Evolutionary conservation across 2,888 invertebrate genomes (phyloP), one percentile per base, ranked within the genome.

Genomic region (Hipparchia sbordonii): DNA sequence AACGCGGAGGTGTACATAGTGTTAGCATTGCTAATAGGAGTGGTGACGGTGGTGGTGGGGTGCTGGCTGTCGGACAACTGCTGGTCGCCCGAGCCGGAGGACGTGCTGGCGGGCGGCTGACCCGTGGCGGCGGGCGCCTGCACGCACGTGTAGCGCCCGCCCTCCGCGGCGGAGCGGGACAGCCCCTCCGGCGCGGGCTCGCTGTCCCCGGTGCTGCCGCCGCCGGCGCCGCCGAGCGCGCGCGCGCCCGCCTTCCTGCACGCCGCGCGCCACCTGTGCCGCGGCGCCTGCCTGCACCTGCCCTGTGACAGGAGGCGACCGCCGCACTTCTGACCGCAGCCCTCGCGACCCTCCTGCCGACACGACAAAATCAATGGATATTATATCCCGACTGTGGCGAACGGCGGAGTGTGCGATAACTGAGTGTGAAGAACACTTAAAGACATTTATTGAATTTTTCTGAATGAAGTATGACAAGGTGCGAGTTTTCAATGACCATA

Each of bases 41-140:
- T 96, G 84, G 95, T 96, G 82, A 96, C 96, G 12, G 96, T 96
- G 73, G 96, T 96, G 80, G 95, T 96, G 81, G 96, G 96, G 80
- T 96, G 96, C 90, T 96, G 96, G 96, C 92, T 96, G 73, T 96
- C 96, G 56, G 96, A 96, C 95, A 96, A 96, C 92, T 96, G 96
- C 88, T 96, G 96, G 96, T 96, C 96, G 71, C 96, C 96, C 79
- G 96, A 96, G 86, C 96, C 96, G 73, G 96, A 96, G 83, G 95
- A 95, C 83, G 90, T 94, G 73, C 89, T 95, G 82, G 95, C 95
- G 81, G 94, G 95, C 85, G 96, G 96, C 91, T 96, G 96, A 96
- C 96, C 95, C 94, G 93, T 94, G 88, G 91, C 92, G 95, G 94
- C 95, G 94, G 95, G 95, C 92, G 94, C 89, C 81, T 94, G 95